phyloP scores from a whole-genome alignment of 2,113 vertebrate genomes.

The Tretioscincus oriximinensis region DNA sequence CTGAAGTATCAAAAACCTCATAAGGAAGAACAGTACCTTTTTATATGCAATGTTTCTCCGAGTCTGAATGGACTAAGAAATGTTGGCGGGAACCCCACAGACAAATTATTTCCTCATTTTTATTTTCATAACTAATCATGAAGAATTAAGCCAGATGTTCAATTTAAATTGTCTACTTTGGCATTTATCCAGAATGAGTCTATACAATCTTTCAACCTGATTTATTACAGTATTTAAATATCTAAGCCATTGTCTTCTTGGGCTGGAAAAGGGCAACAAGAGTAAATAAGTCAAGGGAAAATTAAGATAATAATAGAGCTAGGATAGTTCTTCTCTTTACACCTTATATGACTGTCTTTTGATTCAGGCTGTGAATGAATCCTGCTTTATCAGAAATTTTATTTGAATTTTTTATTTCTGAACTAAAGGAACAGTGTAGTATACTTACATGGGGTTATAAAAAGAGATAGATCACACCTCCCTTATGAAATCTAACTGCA shows the following conservation, averaged over 20 bases:
- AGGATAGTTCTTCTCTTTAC: not conserved
- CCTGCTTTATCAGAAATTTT: not conserved
- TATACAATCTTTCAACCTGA: conserved; percentile 41
- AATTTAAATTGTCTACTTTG: conserved; percentile 57
- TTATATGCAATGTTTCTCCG: not conserved
- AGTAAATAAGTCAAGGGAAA: conserved; percentile 12
- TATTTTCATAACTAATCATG: conserved; percentile 46
- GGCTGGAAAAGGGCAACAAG: not conserved
- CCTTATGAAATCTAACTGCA: too few relatives aligned
- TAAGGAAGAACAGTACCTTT: too few relatives aligned
- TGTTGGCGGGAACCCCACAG: not conserved
- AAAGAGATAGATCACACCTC: not conserved
- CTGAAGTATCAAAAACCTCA: too few relatives aligned
- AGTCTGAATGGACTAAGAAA: not conserved
- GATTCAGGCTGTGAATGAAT: not conserved
- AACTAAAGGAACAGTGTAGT: not conserved
- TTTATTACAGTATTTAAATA: conserved; percentile 23
- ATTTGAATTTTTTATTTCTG: not conserved
- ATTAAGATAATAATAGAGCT: not conserved
- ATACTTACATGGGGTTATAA: not conserved
- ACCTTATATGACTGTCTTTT: not conserved
- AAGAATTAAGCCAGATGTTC: conserved; percentile 45
- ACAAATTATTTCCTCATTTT: conserved; percentile 20
- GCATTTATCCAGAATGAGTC: conserved; percentile 40
- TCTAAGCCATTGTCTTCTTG: conserved; percentile 46